Conservation (phyloP, 2,888 invertebrate genomes). For the Koerneria pararmatus region DNA sequence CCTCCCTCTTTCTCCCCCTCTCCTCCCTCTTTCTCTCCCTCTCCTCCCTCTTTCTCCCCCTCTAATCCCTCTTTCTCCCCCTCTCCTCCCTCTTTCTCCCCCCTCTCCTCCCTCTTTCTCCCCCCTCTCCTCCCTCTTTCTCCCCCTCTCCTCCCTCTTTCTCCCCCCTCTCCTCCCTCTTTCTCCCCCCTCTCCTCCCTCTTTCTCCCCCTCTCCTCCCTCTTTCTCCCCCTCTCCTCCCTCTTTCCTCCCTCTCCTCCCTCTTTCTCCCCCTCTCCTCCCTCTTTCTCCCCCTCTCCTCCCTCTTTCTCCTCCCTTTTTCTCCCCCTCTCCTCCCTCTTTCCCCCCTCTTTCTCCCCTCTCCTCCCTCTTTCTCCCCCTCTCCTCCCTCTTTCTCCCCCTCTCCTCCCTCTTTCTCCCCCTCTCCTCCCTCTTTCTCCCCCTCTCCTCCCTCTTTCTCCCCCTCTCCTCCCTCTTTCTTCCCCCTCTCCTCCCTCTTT, state of each 20-base stretch:
- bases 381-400: too few relatives aligned
- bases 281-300: too few relatives aligned
- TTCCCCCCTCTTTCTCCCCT: not conserved
- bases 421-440: slow-evolving; percentile 1
- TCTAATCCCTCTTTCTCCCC: slow-evolving; percentile 4
- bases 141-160: slow-evolving; percentile 1
- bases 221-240: too few relatives aligned
- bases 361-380: not conserved
- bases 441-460: not conserved
- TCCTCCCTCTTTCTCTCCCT: not conserved
- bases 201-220: too few relatives aligned
- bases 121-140: slow-evolving; percentile 11
- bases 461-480: not conserved
- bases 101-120: too few relatives aligned
- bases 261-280: too few relatives aligned
- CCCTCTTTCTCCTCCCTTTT: too few relatives aligned
- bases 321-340: slow-evolving; percentile 5
- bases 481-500: not conserved
- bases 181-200: too few relatives aligned
- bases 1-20: too few relatives aligned
- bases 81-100: not conserved
- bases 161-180: not conserved
- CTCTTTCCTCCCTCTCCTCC: too few relatives aligned
- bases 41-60: not conserved
- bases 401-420: not conserved